Evolutionary conservation across 2,888 invertebrate species (phyloP).

Genomic region (Exephanes ischioxanthus): DNA sequence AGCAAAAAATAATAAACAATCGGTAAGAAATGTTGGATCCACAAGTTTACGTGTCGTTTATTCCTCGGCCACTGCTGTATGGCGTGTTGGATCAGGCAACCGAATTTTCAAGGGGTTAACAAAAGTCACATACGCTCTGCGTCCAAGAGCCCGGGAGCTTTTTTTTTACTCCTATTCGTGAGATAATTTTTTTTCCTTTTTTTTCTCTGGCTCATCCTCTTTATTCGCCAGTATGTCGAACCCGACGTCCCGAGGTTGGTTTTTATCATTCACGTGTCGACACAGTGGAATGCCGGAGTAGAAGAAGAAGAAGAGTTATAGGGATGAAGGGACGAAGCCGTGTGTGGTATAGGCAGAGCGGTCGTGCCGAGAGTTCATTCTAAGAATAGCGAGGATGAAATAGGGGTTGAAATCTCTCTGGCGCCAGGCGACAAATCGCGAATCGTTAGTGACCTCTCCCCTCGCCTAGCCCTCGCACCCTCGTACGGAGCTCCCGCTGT

Average conservation of each 20-base stretch:
- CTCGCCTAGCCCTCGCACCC: constrained; percentile 37
- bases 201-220: constrained; percentile 14
- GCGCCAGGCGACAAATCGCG: constrained; percentile 65
- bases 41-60: not conserved
- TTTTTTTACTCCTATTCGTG: constrained; percentile 10
- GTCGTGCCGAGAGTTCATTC: constrained; percentile 73
- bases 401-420: constrained; percentile 65
- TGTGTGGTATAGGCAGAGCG: constrained; percentile 15
- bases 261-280: constrained; percentile 66
- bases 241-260: constrained; percentile 61
- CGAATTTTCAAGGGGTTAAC: not conserved
- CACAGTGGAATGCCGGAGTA: constrained; percentile 62
- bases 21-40: not conserved
- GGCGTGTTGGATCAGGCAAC: not conserved
- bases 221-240: constrained; percentile 51
- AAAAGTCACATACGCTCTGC: not conserved
- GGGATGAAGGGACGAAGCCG: constrained; percentile 4
- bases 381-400: constrained; percentile 71
- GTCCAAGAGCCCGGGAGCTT: too few species aligned
- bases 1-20: not conserved
- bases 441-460: constrained; percentile 64
- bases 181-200: constrained; percentile 23
- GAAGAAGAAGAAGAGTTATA: constrained; percentile 7
- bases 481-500: constrained; percentile 20
- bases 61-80: not conserved